Conservation (phyloP, 2,113 vertebrate genomes). For the Myotis yumanensis region DNA sequence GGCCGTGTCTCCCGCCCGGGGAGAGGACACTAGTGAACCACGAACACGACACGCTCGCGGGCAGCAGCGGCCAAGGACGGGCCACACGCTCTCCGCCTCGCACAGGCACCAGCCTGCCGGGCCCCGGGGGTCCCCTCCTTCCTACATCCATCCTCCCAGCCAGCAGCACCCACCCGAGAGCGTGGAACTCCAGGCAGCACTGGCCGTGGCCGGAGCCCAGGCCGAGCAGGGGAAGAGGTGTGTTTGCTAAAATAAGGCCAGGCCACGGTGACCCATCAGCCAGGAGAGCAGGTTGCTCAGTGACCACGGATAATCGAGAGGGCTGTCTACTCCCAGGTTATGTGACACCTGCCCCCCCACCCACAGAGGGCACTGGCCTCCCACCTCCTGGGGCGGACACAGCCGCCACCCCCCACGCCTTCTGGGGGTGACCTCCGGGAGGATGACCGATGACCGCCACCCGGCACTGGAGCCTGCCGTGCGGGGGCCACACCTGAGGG, state of each 20-base stretch:
- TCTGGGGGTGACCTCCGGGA: too few species aligned
- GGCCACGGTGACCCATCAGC: neutral
- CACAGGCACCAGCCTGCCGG: fast-evolving
- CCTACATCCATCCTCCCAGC: neutral
- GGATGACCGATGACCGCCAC: fast-evolving
- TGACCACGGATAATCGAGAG: neutral
- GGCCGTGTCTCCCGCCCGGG: fast-evolving
- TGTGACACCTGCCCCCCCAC: neutral
- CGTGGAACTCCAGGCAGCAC: neutral
- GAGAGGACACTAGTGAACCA: neutral
- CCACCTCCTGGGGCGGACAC: neutral
- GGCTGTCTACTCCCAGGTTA: neutral
- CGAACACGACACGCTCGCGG: neutral
- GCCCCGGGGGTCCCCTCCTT: neutral
- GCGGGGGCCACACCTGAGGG: neutral
- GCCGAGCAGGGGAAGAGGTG: neutral
- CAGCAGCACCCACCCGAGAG: neutral
- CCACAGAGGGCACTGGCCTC: neutral
- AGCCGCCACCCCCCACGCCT: neutral
- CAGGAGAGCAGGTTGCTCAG: neutral
- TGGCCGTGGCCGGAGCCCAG: neutral
- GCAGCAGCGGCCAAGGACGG: neutral
- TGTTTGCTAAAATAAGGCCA: neutral
- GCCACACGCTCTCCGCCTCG: fast-evolving
- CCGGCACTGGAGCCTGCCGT: neutral